Conservation (phyloP, 1,140 invertebrate species). For the Drosophila kepulauana region DNA sequence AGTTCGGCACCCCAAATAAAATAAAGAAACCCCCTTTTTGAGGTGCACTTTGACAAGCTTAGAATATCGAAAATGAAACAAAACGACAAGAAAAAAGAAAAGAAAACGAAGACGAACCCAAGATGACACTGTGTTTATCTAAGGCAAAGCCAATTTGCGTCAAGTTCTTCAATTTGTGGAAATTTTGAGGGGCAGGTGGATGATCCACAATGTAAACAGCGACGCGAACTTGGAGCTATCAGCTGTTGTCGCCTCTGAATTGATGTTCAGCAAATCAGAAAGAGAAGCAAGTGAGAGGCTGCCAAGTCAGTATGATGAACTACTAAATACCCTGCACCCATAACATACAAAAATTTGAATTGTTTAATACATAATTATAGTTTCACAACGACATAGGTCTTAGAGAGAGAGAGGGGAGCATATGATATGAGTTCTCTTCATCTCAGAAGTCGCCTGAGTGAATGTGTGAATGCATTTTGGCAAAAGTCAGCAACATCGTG, state of each 20-base stretch:
- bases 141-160: constrained; percentile 18
- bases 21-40: not conserved
- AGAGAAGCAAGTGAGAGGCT: not conserved
- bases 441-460: too few relatives aligned
- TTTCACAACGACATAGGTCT: too few relatives aligned
- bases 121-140: constrained; percentile 5
- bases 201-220: constrained; percentile 6
- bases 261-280: not conserved
- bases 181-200: constrained; percentile 25
- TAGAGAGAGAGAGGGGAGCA: too few relatives aligned
- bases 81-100: not conserved
- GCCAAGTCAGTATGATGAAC: too few relatives aligned
- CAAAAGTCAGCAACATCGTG: too few relatives aligned
- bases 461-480: too few relatives aligned
- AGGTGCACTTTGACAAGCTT: not conserved
- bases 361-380: not conserved
- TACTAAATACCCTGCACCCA: not conserved
- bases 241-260: constrained; percentile 19
- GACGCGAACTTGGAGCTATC: constrained; percentile 31
- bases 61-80: not conserved
- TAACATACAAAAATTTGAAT: not conserved
- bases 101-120: constrained; percentile 19
- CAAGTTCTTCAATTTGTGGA: constrained; percentile 21
- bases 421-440: too few relatives aligned
- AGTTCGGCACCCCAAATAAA: constrained; percentile 38